These are phyloP conservation scores for Pseudomyrmex concolor DNA, from an alignment of 1,140 invertebrate species.

Conservation along the genomic window DNA sequence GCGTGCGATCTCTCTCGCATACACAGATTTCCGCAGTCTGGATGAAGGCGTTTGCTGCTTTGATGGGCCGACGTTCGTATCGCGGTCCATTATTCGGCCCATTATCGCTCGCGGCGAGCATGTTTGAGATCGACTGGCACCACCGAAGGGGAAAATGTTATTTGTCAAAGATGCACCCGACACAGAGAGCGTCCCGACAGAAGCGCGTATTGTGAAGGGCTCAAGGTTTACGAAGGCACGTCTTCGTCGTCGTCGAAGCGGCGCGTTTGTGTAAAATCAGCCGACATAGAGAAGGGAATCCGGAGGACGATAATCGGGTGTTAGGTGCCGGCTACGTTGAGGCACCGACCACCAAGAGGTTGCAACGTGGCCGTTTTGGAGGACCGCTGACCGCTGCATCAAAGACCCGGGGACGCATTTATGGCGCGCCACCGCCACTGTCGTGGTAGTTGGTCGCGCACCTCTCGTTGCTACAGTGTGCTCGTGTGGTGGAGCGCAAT, in stretches of 20 bases:
- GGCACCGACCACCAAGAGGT: slow-evolving; percentile 54
- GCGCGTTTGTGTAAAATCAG: slow-evolving; percentile 62
- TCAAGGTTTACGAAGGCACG: slow-evolving; percentile 70
- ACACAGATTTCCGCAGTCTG: not conserved
- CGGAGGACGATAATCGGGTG: slow-evolving; percentile 61
- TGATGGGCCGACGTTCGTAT: slow-evolving; percentile 52
- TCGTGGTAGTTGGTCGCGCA: not conserved
- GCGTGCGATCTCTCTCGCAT: slow-evolving; percentile 7
- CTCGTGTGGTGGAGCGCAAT: not conserved
- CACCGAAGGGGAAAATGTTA: slow-evolving; percentile 76
- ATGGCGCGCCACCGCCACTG: slow-evolving; percentile 30
- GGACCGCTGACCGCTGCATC: slow-evolving; percentile 54
- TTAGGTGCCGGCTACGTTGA: slow-evolving; percentile 51
- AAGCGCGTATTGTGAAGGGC: slow-evolving; percentile 60
- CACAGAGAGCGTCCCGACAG: not conserved
- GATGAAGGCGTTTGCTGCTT: slow-evolving; percentile 17
- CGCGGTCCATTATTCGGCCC: slow-evolving; percentile 75
- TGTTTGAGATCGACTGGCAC: slow-evolving; percentile 71
- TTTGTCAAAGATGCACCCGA: slow-evolving; percentile 75
- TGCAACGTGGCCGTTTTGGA: slow-evolving; percentile 58
- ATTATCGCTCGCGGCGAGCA: slow-evolving; percentile 66
- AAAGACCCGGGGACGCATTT: slow-evolving; percentile 64
- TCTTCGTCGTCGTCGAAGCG: slow-evolving; percentile 25
- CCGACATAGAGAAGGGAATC: slow-evolving; percentile 62
- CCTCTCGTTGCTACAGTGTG: slow-evolving; percentile 10